phyloP scores from a whole-genome alignment of 2,797 vertebrate species.

The Vultur gryphus region DNA sequence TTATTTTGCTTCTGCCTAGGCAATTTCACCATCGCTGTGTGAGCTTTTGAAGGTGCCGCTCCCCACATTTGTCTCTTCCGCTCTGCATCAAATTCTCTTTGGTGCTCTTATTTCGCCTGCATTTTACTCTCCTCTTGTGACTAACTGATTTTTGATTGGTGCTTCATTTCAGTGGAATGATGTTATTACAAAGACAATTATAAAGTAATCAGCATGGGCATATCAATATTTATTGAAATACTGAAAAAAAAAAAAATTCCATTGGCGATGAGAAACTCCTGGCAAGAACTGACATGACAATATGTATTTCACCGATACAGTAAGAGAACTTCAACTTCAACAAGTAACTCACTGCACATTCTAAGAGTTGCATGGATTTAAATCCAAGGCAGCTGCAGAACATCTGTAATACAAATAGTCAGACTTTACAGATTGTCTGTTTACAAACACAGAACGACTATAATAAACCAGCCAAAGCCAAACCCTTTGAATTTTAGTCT shows the following conservation, averaged over 20 bases:
- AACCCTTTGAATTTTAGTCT: constrained; percentile 51
- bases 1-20: background rate
- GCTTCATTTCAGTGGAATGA: constrained; percentile 69
- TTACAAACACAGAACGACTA: constrained; percentile 66
- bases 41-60: background rate
- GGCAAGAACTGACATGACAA: constrained; percentile 78
- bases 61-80: background rate
- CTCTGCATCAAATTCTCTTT: background rate
- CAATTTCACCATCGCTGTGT: background rate
- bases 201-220: constrained; percentile 70
- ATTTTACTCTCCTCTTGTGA: background rate
- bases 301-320: constrained; percentile 77
- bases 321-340: constrained; percentile 71
- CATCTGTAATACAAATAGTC: constrained; percentile 66
- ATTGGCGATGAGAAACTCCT: constrained; percentile 79
- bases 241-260: constrained; percentile 79
- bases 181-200: constrained; percentile 74
- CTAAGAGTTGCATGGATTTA: constrained; percentile 68
- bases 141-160: background rate
- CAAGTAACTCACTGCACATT: constrained; percentile 74
- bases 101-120: background rate
- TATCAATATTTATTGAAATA: constrained; percentile 92
- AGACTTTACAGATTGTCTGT: constrained; percentile 67
- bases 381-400: constrained; percentile 78
- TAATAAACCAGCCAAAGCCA: constrained; percentile 64